These are phyloP conservation scores for Tipula vernalis DNA, from an alignment of 2,888 invertebrate genomes.

Conservation along the genomic window DNA sequence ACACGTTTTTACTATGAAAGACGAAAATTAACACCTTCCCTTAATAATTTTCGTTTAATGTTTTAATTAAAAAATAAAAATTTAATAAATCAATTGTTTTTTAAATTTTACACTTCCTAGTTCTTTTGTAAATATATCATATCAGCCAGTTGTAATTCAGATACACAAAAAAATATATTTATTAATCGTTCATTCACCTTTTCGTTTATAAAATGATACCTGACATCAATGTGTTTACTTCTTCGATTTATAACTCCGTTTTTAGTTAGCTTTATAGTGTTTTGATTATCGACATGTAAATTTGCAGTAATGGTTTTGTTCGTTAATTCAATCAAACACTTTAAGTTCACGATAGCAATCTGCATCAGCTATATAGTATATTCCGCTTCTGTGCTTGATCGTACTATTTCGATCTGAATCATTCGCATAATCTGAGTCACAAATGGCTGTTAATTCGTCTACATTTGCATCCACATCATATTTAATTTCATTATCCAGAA, in stretches of 20 bases:
- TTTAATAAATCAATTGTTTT: background rate
- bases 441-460: no score
- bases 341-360: background rate
- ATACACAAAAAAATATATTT: constrained; percentile 13
- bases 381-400: constrained; percentile 14
- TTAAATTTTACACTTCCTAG: background rate
- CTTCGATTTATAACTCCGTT: no score
- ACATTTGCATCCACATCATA: no score
- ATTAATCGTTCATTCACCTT: no score
- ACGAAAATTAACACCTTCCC: background rate
- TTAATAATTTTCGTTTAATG: no score
- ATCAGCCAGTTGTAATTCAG: constrained; percentile 15
- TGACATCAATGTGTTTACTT: no score
- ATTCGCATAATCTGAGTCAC: constrained; percentile 7
- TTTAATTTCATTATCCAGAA: no score
- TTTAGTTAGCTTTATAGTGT: no score
- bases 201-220: no score
- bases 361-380: constrained; percentile 14
- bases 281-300: no score
- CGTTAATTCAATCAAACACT: background rate
- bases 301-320: background rate
- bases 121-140: constrained; percentile 12
- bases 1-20: background rate
- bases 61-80: no score
- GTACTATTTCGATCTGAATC: constrained; percentile 16